Conservation (phyloP, 2,888 invertebrate genomes). For the Drosophila tripunctata region DNA sequence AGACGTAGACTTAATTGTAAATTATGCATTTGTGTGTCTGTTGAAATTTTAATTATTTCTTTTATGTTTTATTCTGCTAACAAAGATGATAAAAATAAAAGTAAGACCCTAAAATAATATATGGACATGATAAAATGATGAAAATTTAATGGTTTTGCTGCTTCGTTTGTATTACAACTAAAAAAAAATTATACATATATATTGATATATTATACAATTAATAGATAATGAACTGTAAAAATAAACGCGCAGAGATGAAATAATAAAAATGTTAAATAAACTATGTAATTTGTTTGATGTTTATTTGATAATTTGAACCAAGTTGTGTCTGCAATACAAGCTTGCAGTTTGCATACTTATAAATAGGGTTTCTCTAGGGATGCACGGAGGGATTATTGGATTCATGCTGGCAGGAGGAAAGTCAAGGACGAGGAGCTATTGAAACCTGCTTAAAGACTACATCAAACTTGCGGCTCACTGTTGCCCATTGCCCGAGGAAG, state of each 20-base stretch:
- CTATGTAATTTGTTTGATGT: conserved; percentile 18
- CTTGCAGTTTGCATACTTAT: conserved; percentile 42
- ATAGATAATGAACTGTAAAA: conserved; percentile 55
- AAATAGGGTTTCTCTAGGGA: conserved; percentile 10
- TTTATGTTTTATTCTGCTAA: conserved; percentile 49
- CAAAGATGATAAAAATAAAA: conserved; percentile 39
- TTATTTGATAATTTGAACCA: conserved; percentile 56
- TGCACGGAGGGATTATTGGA: conserved; percentile 20
- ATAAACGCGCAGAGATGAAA: conserved; percentile 62
- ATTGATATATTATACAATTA: conserved; percentile 63
- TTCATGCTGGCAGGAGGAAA: conserved; percentile 17
- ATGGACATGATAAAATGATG: conserved; percentile 35
- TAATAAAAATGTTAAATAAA: conserved; percentile 37
- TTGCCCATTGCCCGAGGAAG: conserved; percentile 41
- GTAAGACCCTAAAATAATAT: conserved; percentile 33
- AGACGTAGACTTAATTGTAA: conserved; percentile 63
- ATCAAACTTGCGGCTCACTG: conserved; percentile 18
- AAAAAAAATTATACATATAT: conserved; percentile 48
- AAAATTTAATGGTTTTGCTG: conserved; percentile 50
- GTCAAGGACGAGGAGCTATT: conserved; percentile 28
- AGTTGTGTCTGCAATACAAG: conserved; percentile 49
- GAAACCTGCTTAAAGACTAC: conserved; percentile 58
- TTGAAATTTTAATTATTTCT: conserved; percentile 26
- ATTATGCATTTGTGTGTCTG: conserved; percentile 60
- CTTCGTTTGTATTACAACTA: conserved; percentile 55